phyloP scores from a whole-genome alignment of 2,888 invertebrate species.

The Leptopilina syphax region DNA sequence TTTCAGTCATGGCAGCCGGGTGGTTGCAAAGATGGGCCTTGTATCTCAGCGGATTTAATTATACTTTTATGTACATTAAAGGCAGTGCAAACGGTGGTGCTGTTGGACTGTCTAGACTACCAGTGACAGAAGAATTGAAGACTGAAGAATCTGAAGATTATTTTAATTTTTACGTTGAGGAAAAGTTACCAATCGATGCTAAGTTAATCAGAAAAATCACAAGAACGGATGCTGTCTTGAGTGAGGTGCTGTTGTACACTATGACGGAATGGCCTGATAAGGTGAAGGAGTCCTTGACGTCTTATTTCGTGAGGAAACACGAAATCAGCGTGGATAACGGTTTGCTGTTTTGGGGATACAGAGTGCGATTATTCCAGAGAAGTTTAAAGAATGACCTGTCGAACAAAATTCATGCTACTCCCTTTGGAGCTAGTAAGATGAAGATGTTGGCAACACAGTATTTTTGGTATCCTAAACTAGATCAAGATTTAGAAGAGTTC shows the following conservation, averaged over 20 bases:
- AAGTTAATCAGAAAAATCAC: slow-evolving; percentile 35
- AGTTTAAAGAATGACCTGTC: slow-evolving; percentile 45
- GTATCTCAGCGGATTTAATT: too few species aligned
- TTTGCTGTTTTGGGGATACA: slow-evolving; percentile 59
- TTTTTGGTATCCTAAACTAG: slow-evolving; percentile 59
- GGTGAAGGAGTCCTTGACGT: slow-evolving; percentile 27
- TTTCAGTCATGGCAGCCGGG: too few species aligned
- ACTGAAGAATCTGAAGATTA: slow-evolving; percentile 40
- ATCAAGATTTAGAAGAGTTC: slow-evolving; percentile 49
- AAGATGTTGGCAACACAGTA: slow-evolving; percentile 58
- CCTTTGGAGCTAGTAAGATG: slow-evolving; percentile 60
- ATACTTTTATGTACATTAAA: too few species aligned
- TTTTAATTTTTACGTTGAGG: slow-evolving; percentile 49
- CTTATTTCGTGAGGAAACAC: background rate
- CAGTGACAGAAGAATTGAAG: background rate
- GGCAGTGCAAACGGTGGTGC: too few species aligned
- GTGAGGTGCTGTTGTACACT: slow-evolving; percentile 45
- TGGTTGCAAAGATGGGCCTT: too few species aligned
- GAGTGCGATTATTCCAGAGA: slow-evolving; percentile 60
- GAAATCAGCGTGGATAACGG: slow-evolving; percentile 49
- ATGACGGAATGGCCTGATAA: slow-evolving; percentile 34
- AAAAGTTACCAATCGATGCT: slow-evolving; percentile 41
- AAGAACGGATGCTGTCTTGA: slow-evolving; percentile 44
- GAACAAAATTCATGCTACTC: slow-evolving; percentile 57
- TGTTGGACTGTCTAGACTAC: slow-evolving; percentile 45